phyloP scores from a whole-genome alignment of 2,113 vertebrate species.

The Porphyrio hochstetteri region DNA sequence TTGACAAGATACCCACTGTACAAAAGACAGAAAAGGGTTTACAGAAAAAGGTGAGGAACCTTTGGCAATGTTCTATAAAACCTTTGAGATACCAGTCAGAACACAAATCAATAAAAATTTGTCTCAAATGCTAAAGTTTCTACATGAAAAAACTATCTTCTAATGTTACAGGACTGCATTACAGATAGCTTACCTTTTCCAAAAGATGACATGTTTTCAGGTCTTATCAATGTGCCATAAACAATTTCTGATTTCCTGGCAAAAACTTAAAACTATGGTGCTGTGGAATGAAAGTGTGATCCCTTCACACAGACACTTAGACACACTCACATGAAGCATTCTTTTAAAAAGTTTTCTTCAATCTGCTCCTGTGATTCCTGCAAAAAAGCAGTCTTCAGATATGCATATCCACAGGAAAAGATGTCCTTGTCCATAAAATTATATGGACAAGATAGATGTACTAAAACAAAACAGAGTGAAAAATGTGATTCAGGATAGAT shows the following conservation, averaged over 20 bases:
- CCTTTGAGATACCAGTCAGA: background rate
- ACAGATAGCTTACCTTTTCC: background rate
- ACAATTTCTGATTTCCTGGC: no score
- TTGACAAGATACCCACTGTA: fast-evolving
- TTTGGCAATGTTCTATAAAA: background rate
- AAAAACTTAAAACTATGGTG: background rate
- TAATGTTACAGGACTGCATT: background rate
- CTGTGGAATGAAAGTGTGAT: background rate
- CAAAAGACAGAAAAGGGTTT: background rate
- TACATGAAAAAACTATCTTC: background rate
- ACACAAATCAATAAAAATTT: background rate
- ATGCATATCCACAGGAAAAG: background rate
- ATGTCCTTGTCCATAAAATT: background rate
- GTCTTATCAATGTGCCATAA: background rate
- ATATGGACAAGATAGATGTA: background rate
- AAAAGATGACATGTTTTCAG: background rate
- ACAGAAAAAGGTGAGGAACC: background rate
- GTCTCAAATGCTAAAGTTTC: background rate
- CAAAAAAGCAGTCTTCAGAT: background rate
- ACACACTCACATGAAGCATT: background rate
- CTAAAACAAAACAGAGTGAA: background rate
- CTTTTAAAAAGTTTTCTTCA: background rate
- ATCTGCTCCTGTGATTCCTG: background rate
- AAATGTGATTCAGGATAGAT: background rate
- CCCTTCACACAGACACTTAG: background rate